Evolutionary conservation across 2,113 vertebrate species (phyloP).

Genomic region (Choloepus hoffmanni): DNA sequence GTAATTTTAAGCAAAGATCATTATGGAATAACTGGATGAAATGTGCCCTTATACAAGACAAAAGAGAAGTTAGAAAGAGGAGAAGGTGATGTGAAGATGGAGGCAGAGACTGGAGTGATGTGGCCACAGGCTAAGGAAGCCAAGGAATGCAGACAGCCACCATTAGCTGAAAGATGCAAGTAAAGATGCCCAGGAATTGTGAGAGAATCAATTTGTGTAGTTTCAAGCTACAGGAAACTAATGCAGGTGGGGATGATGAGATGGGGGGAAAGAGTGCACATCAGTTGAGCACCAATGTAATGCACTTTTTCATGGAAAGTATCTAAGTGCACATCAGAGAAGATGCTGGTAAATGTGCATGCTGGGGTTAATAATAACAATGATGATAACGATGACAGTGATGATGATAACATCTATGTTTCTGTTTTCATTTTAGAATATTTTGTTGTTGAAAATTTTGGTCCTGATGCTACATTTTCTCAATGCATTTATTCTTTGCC

Average conservation of each 20-base stretch:
- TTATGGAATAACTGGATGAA: no score
- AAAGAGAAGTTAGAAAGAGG: no score
- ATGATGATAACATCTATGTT: neutral
- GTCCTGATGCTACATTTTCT: neutral
- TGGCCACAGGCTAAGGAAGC: no score
- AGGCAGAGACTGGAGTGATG: no score
- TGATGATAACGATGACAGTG: no score
- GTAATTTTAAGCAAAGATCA: no score
- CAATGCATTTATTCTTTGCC: neutral
- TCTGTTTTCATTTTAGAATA: neutral
- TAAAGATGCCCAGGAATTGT: neutral
- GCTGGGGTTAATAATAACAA: neutral
- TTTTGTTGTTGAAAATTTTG: neutral
- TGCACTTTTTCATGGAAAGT: no score
- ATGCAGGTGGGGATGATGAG: neutral
- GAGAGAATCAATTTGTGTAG: neutral
- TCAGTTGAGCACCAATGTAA: neutral
- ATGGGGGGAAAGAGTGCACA: neutral
- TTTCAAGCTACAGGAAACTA: neutral
- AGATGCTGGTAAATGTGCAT: neutral
- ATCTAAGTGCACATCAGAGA: no score
- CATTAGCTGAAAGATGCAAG: no score
- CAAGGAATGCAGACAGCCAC: no score
- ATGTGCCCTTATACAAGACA: no score
- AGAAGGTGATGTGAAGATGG: no score